Percentiles rank a stretch among this genome's conserved stretches.
These are phyloP conservation scores for Deilephila porcellus DNA, from an alignment of 2,888 invertebrate genomes.

Conservation along the genomic window DNA sequence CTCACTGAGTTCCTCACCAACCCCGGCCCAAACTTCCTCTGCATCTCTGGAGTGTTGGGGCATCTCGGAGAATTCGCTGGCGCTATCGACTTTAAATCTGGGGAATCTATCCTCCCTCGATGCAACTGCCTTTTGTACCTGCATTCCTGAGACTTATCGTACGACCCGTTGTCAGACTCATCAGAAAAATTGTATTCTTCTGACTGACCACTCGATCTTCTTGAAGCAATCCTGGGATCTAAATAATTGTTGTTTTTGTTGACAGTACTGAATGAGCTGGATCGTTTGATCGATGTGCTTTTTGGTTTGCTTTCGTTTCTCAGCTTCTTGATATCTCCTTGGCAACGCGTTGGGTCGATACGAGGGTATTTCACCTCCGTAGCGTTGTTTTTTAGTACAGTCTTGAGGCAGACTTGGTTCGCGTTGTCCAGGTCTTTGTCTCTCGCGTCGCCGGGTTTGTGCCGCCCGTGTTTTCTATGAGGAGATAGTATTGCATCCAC, in stretches of 20 bases:
- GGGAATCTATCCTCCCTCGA: conserved; percentile 87
- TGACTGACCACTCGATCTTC: conserved; percentile 70
- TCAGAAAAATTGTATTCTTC: conserved; percentile 75
- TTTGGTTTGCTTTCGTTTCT: conserved; percentile 64
- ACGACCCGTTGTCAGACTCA: conserved; percentile 75
- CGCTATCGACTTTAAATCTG: conserved; percentile 76
- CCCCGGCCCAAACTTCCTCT: conserved; percentile 84
- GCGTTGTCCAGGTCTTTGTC: conserved; percentile 72
- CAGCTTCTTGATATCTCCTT: conserved; percentile 65
- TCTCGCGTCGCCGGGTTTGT: conserved; percentile 71
- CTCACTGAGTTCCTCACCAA: conserved; percentile 74
- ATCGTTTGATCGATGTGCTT: conserved; percentile 84
- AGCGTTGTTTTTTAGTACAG: conserved; percentile 77
- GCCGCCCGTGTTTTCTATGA: conserved; percentile 81
- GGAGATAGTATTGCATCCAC: conserved; percentile 71
- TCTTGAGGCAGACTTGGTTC: conserved; percentile 71
- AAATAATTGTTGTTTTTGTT: conserved; percentile 75
- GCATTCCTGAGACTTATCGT: conserved; percentile 71
- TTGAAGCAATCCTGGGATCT: conserved; percentile 59
- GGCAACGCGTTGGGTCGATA: conserved; percentile 78
- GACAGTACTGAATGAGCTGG: conserved; percentile 87
- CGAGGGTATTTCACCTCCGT: conserved; percentile 67
- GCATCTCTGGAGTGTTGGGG: conserved; percentile 87
- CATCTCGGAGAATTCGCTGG: conserved; percentile 81
- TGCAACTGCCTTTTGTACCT: conserved; percentile 89